Conservation (phyloP, 1,140 invertebrate genomes). For the Trichoplusia ni region DNA sequence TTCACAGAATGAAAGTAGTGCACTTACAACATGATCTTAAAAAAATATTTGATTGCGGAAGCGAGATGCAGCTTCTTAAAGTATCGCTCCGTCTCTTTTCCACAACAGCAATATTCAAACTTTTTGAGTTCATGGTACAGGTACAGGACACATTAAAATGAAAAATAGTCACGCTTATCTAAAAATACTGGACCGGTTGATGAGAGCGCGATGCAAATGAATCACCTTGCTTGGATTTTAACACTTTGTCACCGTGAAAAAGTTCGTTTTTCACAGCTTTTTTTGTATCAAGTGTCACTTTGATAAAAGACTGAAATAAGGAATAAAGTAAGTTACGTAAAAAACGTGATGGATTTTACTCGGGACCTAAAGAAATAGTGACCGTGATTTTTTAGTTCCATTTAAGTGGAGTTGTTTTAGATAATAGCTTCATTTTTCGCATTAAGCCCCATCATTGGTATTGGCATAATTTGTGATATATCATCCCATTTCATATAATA, state of each 20-base stretch:
- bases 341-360: conserved; percentile 5
- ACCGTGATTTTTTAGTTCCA: too few species aligned
- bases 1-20: conserved; percentile 3
- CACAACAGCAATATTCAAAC: too few species aligned
- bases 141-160: conserved; percentile 34
- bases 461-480: too few species aligned
- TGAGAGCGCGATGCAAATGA: conserved; percentile 29
- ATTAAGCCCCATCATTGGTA: too few species aligned
- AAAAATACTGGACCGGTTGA: conserved; percentile 27
- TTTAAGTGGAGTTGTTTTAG: too few species aligned
- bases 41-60: too few species aligned
- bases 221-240: conserved; percentile 9
- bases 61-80: too few species aligned
- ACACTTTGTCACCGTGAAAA: conserved; percentile 11
- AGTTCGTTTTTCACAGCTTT: conserved; percentile 5
- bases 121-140: not conserved
- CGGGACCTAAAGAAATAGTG: not conserved
- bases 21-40: too few species aligned
- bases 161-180: conserved; percentile 32
- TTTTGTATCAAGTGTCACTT: not conserved
- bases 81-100: too few species aligned
- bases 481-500: too few species aligned
- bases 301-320: not conserved
- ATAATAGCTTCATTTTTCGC: too few species aligned
- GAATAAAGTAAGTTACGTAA: not conserved